A percentile compares a stretch with the other conserved stretches of the same genome.
Evolutionary conservation across 2,113 vertebrate species (phyloP).

Genomic region (Danio rerio): GRCz12tu NC_133182.1:45783001-45783500

Average conservation of each 20-base stretch:
- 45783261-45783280: slow-evolving; percentile 4
- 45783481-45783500: neutral
- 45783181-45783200: slow-evolving; percentile 8
- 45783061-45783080: neutral
- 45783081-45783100: neutral
- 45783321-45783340: slow-evolving; percentile 28
- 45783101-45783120: neutral
- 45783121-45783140: neutral
- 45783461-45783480: slow-evolving; percentile 1
- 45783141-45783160: slow-evolving; percentile 9
- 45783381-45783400: slow-evolving; percentile 29
- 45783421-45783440: slow-evolving; percentile 21
- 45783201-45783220: slow-evolving; percentile 9
- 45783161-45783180: neutral
- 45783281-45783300: slow-evolving; percentile 27
- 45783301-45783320: slow-evolving; percentile 20
- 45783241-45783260: neutral
- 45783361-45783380: slow-evolving; percentile 19
- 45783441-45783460: slow-evolving; percentile 40
- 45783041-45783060: neutral
- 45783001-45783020: neutral
- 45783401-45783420: slow-evolving; percentile 13
- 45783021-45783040: neutral
- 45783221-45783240: neutral
- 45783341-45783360: slow-evolving; percentile 18